phyloP scores from a whole-genome alignment of 2,113 vertebrate species.

The Pelodiscus sinensis region DNA sequence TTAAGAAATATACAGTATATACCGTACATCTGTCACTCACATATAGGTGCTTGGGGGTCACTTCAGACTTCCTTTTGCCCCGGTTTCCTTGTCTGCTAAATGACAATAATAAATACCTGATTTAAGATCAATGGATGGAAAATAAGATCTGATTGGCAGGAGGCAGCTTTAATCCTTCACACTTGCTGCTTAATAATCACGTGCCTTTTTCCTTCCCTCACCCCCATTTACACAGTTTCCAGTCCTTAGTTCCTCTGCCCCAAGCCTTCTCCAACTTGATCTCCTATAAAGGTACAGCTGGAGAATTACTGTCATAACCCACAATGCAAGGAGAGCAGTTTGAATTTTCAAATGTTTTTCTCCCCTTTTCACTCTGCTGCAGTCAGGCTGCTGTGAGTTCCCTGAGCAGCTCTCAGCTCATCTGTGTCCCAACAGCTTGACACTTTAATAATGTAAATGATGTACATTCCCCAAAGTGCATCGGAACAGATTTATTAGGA shows the following conservation, averaged over 20 bases:
- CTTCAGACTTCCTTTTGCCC: background rate
- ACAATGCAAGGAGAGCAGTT: slow-evolving; percentile 40
- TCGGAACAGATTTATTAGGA: slow-evolving; percentile 52
- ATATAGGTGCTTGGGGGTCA: too few relatives aligned
- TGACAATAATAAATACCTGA: background rate
- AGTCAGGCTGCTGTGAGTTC: slow-evolving; percentile 36
- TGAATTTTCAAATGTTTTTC: slow-evolving; percentile 51
- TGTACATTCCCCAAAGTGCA: slow-evolving; percentile 68
- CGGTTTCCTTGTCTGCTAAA: background rate
- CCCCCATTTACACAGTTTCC: background rate
- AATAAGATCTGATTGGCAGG: background rate
- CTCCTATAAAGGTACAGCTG: slow-evolving; percentile 23
- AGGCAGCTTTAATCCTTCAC: background rate
- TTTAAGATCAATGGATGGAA: background rate
- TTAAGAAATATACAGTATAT: background rate
- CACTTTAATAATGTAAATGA: slow-evolving; percentile 76
- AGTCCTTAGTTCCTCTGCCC: background rate
- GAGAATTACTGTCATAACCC: slow-evolving; percentile 35
- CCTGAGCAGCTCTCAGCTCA: slow-evolving; percentile 44
- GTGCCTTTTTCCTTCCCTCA: background rate
- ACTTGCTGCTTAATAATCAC: background rate
- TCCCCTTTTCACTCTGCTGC: background rate
- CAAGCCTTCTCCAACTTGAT: background rate
- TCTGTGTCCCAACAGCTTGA: slow-evolving; percentile 32
- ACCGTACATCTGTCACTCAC: background rate